A percentile compares a stretch with the other conserved stretches of the same genome.
Conservation (phyloP, 2,888 invertebrate genomes). For the Trichopoda pennipes region DNA sequence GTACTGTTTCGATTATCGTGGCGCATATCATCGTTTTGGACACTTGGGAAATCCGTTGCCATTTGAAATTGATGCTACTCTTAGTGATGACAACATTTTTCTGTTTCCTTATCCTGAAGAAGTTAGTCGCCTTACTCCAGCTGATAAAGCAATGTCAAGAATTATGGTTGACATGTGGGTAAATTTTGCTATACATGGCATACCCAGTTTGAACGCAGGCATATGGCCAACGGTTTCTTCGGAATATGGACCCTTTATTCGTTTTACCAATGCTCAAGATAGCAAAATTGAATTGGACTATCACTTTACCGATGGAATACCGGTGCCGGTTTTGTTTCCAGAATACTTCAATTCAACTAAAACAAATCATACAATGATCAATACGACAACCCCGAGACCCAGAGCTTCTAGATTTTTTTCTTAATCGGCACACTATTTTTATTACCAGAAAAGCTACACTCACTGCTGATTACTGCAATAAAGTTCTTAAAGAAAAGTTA, state of each 20-base stretch:
- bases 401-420: slow-evolving; percentile 27
- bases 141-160: slow-evolving; percentile 79
- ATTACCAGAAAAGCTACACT: slow-evolving; percentile 28
- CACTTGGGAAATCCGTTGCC: slow-evolving; percentile 77
- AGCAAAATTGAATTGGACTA: slow-evolving; percentile 74
- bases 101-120: slow-evolving; percentile 81
- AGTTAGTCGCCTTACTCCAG: slow-evolving; percentile 76
- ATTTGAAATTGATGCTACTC: slow-evolving; percentile 82
- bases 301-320: slow-evolving; percentile 79
- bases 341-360: slow-evolving; percentile 68
- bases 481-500: no score
- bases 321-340: slow-evolving; percentile 74
- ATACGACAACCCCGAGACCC: slow-evolving; percentile 38
- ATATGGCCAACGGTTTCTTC: slow-evolving; percentile 76
- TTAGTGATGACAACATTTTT: slow-evolving; percentile 84
- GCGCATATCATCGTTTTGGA: slow-evolving; percentile 80
- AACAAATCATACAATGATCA: slow-evolving; percentile 33
- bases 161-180: slow-evolving; percentile 81
- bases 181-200: slow-evolving; percentile 76
- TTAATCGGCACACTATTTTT: slow-evolving; percentile 23
- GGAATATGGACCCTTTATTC: slow-evolving; percentile 78
- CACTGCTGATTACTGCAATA: no score
- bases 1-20: slow-evolving; percentile 82
- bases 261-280: slow-evolving; percentile 74
- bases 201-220: slow-evolving; percentile 72